These are phyloP conservation scores for Gambusia yucatana DNA, from an alignment of 2,797 vertebrate genomes.

Conservation along the genomic window DNA sequence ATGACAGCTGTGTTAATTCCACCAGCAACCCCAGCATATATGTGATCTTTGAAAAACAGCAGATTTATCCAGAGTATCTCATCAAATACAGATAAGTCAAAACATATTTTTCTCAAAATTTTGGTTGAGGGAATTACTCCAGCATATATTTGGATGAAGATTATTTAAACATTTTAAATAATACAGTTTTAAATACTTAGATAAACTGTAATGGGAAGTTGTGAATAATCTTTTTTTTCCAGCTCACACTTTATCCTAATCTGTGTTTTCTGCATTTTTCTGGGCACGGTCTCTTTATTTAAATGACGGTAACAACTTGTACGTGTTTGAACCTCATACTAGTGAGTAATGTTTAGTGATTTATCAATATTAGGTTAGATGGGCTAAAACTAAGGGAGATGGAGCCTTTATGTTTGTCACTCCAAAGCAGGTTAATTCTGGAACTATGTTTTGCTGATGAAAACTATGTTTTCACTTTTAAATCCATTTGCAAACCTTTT, in stretches of 20 bases:
- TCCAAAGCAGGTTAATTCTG: not conserved
- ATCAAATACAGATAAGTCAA: slow-evolving; percentile 81
- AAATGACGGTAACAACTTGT: not conserved
- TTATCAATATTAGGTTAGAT: not conserved
- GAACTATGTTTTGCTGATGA: not conserved
- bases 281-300: not conserved
- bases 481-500: not conserved
- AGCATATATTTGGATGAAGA: not conserved
- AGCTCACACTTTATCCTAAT: not conserved
- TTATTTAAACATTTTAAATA: not conserved
- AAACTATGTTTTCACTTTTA: not conserved
- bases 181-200: not conserved
- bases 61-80: slow-evolving; percentile 92
- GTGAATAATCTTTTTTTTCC: too few relatives aligned
- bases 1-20: slow-evolving; percentile 89
- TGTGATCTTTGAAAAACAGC: slow-evolving; percentile 92
- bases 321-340: not conserved
- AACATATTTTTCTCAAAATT: not conserved
- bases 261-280: not conserved
- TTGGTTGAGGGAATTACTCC: not conserved
- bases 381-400: not conserved
- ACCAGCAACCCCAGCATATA: slow-evolving; percentile 84
- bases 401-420: not conserved
- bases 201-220: not conserved
- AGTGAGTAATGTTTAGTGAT: not conserved